A percentile compares a stretch with the other conserved stretches of the same genome.
phyloP scores from a whole-genome alignment of 2,113 vertebrate genomes.

The Myiopsitta monachus region DNA sequence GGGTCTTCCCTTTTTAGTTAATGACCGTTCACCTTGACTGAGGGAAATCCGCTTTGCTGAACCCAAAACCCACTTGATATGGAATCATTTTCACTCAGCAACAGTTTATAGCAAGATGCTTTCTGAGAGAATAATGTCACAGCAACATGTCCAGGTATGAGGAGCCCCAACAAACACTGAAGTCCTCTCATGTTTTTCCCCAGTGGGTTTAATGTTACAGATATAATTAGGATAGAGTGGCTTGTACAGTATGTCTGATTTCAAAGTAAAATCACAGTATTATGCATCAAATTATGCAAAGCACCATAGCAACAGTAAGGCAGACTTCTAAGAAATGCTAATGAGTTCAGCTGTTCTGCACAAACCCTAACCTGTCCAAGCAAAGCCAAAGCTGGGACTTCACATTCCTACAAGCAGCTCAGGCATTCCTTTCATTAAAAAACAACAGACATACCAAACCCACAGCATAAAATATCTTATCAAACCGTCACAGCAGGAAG shows the following conservation, averaged over 20 bases:
- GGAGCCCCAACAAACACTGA: neutral
- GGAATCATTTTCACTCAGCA: neutral
- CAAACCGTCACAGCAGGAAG: neutral
- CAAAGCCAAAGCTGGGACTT: constrained; percentile 12
- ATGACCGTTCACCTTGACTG: neutral
- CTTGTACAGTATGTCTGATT: constrained; percentile 45
- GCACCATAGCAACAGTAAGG: constrained; percentile 48
- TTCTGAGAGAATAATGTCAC: neutral
- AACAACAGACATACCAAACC: neutral
- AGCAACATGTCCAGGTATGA: neutral
- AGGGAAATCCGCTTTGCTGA: neutral
- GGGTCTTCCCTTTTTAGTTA: neutral
- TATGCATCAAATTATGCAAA: constrained; percentile 56
- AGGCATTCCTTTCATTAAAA: neutral
- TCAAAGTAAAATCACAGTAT: constrained; percentile 61
- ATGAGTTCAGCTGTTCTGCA: constrained; percentile 56
- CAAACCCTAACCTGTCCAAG: constrained; percentile 19
- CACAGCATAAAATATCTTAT: neutral
- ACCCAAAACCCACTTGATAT: neutral
- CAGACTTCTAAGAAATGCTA: constrained; percentile 57
- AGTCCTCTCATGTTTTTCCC: neutral
- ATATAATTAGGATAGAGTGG: constrained; percentile 35
- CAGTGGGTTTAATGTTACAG: neutral
- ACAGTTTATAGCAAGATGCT: neutral
- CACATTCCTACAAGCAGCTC: neutral